phyloP scores from a whole-genome alignment of 2,113 vertebrate genomes.

The Origma solitaria region DNA sequence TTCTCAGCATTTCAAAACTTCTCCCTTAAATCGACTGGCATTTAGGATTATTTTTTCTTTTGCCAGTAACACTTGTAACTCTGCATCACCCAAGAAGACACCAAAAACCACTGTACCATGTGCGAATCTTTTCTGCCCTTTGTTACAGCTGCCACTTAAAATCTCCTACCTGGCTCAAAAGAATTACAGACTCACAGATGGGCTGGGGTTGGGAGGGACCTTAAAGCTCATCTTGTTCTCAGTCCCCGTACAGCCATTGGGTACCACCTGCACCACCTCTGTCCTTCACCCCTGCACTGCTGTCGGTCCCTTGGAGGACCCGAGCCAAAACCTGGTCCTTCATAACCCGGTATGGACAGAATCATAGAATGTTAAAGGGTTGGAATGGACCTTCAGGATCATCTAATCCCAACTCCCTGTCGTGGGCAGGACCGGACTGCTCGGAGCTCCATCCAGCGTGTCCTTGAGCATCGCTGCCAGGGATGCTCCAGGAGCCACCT shows the following conservation, averaged over 20 bases:
- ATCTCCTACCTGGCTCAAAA: not conserved
- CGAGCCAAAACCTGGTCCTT: not conserved
- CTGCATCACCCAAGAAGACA: not conserved
- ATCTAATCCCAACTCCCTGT: not conserved
- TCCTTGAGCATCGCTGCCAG: not conserved
- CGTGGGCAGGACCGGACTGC: rapidly evolving
- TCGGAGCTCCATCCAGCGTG: not conserved
- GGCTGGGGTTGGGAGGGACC: not conserved
- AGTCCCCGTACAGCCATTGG: too few relatives aligned
- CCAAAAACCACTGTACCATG: not conserved
- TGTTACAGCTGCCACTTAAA: not conserved
- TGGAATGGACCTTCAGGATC: not conserved
- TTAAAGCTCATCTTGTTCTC: not conserved
- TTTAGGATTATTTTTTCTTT: not conserved
- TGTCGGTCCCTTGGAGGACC: not conserved
- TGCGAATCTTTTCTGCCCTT: not conserved
- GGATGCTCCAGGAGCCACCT: not conserved
- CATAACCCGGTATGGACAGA: too few relatives aligned
- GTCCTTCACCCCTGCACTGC: not conserved
- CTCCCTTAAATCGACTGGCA: not conserved
- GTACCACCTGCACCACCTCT: not conserved
- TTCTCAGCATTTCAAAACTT: not conserved
- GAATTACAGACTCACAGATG: not conserved
- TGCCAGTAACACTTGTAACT: not conserved
- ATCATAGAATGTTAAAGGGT: rapidly evolving